phyloP scores from a whole-genome alignment of 1,140 invertebrate genomes.

The Pomacea maculata region DNA sequence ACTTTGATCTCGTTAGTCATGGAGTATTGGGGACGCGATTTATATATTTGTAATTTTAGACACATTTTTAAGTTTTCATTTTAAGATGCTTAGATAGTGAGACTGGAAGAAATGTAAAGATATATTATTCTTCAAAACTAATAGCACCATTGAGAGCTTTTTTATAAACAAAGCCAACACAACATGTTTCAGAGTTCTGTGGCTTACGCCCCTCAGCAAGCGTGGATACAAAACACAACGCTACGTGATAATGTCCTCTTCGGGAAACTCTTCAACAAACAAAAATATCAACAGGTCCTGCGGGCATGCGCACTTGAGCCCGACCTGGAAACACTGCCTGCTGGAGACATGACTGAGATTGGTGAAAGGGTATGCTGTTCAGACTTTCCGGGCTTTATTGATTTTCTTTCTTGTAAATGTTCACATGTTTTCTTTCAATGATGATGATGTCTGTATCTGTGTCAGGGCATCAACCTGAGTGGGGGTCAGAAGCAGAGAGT shows the following conservation, averaged over 20 bases:
- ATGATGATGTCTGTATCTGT: too few species aligned
- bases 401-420: not conserved
- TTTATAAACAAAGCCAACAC: too few species aligned
- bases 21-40: too few species aligned
- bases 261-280: constrained; percentile 67
- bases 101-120: too few species aligned
- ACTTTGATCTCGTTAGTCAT: too few species aligned
- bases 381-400: not conserved
- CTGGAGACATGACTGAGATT: constrained; percentile 75
- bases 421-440: not conserved
- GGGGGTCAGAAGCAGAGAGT: constrained; percentile 67
- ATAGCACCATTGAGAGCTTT: too few species aligned
- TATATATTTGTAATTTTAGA: too few species aligned
- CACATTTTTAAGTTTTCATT: too few species aligned
- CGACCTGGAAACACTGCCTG: constrained; percentile 75
- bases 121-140: too few species aligned
- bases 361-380: constrained; percentile 56
- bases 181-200: constrained; percentile 50
- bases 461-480: constrained; percentile 52
- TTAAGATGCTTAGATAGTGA: too few species aligned
- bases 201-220: constrained; percentile 83
- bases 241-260: constrained; percentile 76
- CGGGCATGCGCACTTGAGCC: constrained; percentile 72
- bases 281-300: constrained; percentile 65
- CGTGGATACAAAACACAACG: constrained; percentile 75